Evolutionary conservation across 2,797 vertebrate species (phyloP).

Genomic region (Salarias fasciatus): DNA sequence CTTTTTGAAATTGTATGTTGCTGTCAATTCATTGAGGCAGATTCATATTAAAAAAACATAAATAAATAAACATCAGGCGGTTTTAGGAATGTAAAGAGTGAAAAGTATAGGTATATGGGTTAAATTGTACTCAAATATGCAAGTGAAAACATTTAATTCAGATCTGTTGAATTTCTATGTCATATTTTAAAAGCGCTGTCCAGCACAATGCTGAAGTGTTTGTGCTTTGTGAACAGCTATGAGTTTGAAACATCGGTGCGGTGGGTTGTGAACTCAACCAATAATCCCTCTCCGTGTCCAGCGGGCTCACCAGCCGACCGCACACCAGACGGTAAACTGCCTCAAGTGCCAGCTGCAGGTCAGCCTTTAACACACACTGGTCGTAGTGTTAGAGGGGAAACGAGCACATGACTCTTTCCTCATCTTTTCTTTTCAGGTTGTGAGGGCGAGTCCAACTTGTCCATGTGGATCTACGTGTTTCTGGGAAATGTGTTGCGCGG

Average conservation of each 20-base stretch:
- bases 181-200: too few relatives aligned
- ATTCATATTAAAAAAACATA: too few relatives aligned
- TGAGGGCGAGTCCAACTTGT: slow-evolving; percentile 72
- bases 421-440: slow-evolving; percentile 59
- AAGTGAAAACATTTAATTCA: too few relatives aligned
- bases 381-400: too few relatives aligned
- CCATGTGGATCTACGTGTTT: slow-evolving; percentile 78
- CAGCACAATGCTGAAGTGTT: slow-evolving; percentile 68
- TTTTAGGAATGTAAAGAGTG: too few relatives aligned
- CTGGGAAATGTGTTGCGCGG: slow-evolving; percentile 80
- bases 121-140: too few relatives aligned
- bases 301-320: slow-evolving; percentile 54
- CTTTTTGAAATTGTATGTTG: too few relatives aligned
- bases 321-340: slow-evolving; percentile 44
- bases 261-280: slow-evolving; percentile 85
- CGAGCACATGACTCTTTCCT: slow-evolving; percentile 18
- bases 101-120: too few relatives aligned
- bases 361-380: neutral
- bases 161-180: too few relatives aligned
- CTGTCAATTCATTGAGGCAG: too few relatives aligned
- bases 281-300: slow-evolving; percentile 85
- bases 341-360: slow-evolving; percentile 69
- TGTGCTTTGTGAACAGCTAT: slow-evolving; percentile 86
- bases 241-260: slow-evolving; percentile 86
- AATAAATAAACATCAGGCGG: too few relatives aligned